Conservation (phyloP, 2,113 vertebrate species). For the Clarias batrachus region DNA sequence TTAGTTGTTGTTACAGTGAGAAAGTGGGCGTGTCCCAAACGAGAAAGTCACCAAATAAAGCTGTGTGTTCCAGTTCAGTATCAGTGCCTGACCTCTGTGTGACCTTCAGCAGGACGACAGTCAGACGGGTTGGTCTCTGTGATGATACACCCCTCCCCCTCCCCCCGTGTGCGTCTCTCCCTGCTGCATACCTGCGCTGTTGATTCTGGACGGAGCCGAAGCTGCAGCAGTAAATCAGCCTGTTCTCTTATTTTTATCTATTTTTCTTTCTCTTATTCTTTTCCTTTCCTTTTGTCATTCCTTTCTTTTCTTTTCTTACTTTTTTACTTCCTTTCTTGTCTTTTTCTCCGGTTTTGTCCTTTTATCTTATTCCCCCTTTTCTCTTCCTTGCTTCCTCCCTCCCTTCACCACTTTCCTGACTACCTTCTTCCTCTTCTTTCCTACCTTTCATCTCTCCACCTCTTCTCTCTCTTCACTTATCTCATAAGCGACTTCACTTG, state of each 20-base stretch:
- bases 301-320: background rate
- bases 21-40: background rate
- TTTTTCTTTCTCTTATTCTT: background rate
- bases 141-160: background rate
- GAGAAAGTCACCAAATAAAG: background rate
- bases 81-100: background rate
- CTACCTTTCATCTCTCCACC: background rate
- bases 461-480: background rate
- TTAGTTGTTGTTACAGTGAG: background rate
- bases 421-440: background rate
- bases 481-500: background rate
- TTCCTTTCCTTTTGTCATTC: background rate
- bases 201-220: constrained; percentile 8
- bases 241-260: background rate
- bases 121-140: background rate
- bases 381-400: background rate
- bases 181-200: constrained; percentile 14
- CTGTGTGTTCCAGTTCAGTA: background rate
- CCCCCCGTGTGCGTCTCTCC: background rate
- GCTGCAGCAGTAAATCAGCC: constrained; percentile 2
- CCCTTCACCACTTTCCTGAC: background rate
- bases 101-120: background rate
- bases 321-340: background rate
- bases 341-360: background rate
- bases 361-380: background rate